These are phyloP conservation scores for Papilio polyxenes DNA, from an alignment of 1,140 invertebrate species.

Conservation along the genomic window DNA sequence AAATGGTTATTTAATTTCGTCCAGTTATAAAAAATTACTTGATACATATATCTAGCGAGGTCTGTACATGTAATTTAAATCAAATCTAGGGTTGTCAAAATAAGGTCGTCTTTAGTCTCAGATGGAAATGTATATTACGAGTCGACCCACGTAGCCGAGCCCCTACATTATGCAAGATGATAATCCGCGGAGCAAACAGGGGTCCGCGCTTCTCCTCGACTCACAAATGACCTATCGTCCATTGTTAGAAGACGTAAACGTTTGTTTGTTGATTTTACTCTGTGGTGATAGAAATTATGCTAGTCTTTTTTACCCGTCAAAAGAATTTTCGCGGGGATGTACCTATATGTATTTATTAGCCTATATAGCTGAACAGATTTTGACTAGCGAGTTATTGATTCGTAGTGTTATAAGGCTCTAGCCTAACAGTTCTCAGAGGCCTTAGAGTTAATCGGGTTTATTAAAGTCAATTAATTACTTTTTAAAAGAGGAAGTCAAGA, in stretches of 20 bases:
- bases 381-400: no score
- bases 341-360: no score
- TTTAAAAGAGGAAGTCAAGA: no score
- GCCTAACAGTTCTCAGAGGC: no score
- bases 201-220: slow-evolving; percentile 34
- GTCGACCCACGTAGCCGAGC: slow-evolving; percentile 33
- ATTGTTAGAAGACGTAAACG: background rate
- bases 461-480: no score
- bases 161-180: slow-evolving; percentile 44
- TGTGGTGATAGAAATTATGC: background rate
- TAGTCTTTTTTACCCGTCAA: background rate
- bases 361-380: no score
- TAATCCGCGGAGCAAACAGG: slow-evolving; percentile 58
- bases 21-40: background rate
- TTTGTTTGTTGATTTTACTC: background rate
- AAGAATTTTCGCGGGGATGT: background rate
- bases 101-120: slow-evolving; percentile 9
- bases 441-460: no score
- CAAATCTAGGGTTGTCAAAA: slow-evolving; percentile 3
- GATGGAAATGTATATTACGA: background rate
- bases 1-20: background rate
- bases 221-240: slow-evolving; percentile 8
- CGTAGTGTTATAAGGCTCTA: no score
- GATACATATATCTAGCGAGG: no score
- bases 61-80: background rate